Evolutionary conservation across 2,113 vertebrate genomes (phyloP), one percentile per base, ranked within the genome.

Genomic region (Passer montanus): DNA sequence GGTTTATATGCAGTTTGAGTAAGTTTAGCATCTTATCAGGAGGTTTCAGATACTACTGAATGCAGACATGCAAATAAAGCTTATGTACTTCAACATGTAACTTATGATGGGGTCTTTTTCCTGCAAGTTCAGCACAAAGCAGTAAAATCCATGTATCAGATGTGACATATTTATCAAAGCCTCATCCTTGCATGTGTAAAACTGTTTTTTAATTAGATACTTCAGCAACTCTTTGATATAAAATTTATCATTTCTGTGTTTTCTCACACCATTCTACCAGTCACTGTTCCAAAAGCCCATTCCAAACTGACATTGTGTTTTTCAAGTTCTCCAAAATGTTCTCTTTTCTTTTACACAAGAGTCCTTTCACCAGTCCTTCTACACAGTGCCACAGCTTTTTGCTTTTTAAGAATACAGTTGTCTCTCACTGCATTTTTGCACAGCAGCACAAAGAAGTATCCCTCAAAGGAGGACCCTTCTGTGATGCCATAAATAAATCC

Each of bases 1-100:
- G 79, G 73, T 91, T 94, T 85, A 80, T 67, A 56, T 95, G 58
- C 82, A 95, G 52, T 66, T 53, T 55, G 59, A 91, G 30, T 74
- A 80, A 80, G 75, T 43, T 59, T 59, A 63, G 44, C 2, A 3
- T 47, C 59, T 93, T 93, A 73, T 78, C 90, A 84, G 82, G 78
- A 94, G 53, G n/a, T 63, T 69, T 89, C 84, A 88, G 58, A 56
- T 70, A 75, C 59, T 83, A 47, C 63, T 91, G 33, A 93, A 85
- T 46, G 70, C 49, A 84, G 46, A 72, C 72, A 33, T 78, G 46
- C 14, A 92, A 86, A 74, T 74, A 73, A 79, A 75, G n/a, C 13
- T 28, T 33, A 58, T 80, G 33, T 67, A 52, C 35, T 79, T 91
- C 58, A 69, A 64, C 31, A 23, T 58, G 22, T 30, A 85, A 35